Evolutionary conservation across 2,797 vertebrate species (phyloP), one percentile per base, ranked within the genome.

Genomic region (Alauda arvensis): DNA sequence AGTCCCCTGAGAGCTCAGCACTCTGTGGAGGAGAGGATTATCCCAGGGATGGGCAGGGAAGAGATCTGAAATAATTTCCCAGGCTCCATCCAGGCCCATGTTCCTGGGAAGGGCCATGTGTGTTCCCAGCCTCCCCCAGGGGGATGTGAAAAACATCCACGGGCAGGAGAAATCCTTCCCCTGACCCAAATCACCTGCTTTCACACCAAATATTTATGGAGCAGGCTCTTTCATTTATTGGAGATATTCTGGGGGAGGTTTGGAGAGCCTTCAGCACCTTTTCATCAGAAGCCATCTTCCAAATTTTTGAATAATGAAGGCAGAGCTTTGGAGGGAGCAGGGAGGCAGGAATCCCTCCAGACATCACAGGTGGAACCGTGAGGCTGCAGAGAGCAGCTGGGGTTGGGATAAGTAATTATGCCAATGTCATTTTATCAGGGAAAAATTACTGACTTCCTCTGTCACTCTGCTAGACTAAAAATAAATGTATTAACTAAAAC

Each of bases 291-390:
- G 81, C 52, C 63, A 45, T 83, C 94, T 95, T 80, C 93, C 79
- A 88, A 94, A 94, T 91, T 74, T 90, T 82, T 91, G 60, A 93
- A 76, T 94, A 90, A 91, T 71, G 88, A 76, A 8, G 89, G 91
- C 94, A 95, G 94, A 90, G 53, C 60, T 93, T 76, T 59, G 77
- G 91, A 69, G 45, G 80, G 88, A 85, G 75, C 26, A 74, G 92
- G 87, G 94, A 91, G 91, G 93, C 83, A 94, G 90, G 89, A 94
- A 95, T 94, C 87, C 80, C 92, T 93, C 94, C 83, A 39, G 93
- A 91, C 87, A 91, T 87, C 86, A 34, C 83, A 85, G 90, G 66
- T 76, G 25, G 56, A 91, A 91, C 93, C 52, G 5, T 33, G 92
- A 94, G 59, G 84, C 42, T 81, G 88, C 55, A 95, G 93, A 46